Evolutionary conservation across 1,140 invertebrate genomes (phyloP), one percentile per base, ranked within the genome.

Genomic region (Geopemphigus sp.): DNA sequence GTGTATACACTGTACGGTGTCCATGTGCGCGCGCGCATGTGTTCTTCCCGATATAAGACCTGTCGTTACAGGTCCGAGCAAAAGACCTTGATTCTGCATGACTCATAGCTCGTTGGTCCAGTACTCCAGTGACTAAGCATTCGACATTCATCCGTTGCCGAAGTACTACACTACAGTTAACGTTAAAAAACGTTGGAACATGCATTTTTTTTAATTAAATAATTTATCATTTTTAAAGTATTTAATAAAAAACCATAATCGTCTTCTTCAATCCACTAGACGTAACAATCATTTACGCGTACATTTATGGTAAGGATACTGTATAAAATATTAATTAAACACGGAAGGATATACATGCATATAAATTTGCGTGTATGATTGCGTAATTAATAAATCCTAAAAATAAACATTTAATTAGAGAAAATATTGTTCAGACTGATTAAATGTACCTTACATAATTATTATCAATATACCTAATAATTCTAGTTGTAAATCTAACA

Each of bases 61-160:
- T 39, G 68, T 72, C 50, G 15, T n/a, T 54, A 54, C 68, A 72
- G 68, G 68, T 54, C 19, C 47, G 19, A 47, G 50, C 29, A 47
- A 39, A 72, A 72, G 24, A 72, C 68, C 39, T 68, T 68, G 66
- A 39, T 50, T 39, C 14, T 17, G 63, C 26, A 54, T 72, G 68
- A 72, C 47, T 72, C 68, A 72, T 54, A 12, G 24, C 32, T 39
- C 32, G 32, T 29, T n/a, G 47, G 15, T 72, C 68, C 24, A 32
- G 47, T 72, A 19, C 1, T 70, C 68, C 47, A 54, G 50, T 39
- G 63, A 17, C 32, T n/a, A 14, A 3, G 1, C 66, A 70, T 70
- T 53, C 45, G 1, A 12, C 3, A 26, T 53, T 29, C 45, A 5
- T 4, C 15, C 45, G 45, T 4, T 8, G 24, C 45, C 14, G 45